Evolutionary conservation across 2,797 vertebrate genomes (phyloP).

Genomic region (Dendrocincla fuliginosa): DNA sequence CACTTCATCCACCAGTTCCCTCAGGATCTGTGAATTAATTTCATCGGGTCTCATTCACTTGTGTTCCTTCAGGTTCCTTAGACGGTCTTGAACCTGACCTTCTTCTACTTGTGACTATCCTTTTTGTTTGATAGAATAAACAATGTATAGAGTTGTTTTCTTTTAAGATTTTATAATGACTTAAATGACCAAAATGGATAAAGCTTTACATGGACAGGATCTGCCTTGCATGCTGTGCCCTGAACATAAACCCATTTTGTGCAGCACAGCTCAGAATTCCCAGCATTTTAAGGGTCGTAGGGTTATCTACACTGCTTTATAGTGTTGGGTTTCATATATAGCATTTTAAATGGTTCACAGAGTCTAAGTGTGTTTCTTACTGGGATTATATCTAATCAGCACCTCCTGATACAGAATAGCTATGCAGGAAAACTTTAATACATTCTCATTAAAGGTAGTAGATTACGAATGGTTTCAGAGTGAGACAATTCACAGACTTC

Average conservation of each 20-base stretch:
- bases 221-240: not conserved
- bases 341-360: not conserved
- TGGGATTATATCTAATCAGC: not conserved
- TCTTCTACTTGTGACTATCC: not conserved
- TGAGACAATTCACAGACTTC: not conserved
- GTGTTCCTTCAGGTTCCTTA: not conserved
- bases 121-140: not conserved
- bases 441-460: not conserved
- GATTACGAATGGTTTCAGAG: not conserved
- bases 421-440: not conserved
- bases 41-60: not conserved
- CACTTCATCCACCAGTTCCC: not conserved
- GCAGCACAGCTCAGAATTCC: not conserved
- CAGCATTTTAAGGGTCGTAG: not conserved
- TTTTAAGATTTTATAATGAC: not conserved
- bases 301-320: not conserved
- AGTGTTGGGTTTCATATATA: not conserved
- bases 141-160: not conserved
- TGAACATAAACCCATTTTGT: not conserved
- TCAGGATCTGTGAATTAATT: rapidly evolving
- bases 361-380: not conserved
- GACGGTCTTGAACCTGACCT: not conserved
- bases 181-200: not conserved
- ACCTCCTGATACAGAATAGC: not conserved
- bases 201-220: not conserved